Evolutionary conservation across 2,888 invertebrate species (phyloP).

Genomic region (Heliconius cydno): DNA sequence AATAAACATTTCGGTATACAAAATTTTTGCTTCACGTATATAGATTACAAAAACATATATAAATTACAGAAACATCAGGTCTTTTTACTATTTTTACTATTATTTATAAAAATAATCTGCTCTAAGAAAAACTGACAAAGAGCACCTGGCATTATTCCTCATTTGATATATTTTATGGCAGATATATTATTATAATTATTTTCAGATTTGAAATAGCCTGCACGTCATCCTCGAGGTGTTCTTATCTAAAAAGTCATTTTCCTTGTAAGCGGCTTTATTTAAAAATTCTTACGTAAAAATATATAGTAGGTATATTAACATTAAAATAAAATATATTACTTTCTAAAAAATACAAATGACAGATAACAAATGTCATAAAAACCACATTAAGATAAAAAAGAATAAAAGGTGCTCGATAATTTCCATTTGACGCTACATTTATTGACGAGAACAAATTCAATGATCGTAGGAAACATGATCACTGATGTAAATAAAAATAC

Average conservation of each 20-base stretch:
- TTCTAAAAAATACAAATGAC: background rate
- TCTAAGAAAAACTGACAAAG: background rate
- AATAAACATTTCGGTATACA: too few relatives aligned
- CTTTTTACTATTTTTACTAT: background rate
- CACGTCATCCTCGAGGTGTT: background rate
- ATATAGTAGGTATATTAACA: background rate
- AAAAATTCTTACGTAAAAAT: background rate
- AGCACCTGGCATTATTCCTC: background rate
- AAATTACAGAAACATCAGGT: background rate
- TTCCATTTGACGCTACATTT: background rate
- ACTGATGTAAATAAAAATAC: slow-evolving; percentile 18
- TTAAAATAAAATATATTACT: background rate
- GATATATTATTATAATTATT: background rate
- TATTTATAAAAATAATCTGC: too few relatives aligned
- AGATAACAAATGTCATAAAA: background rate
- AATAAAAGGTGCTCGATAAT: background rate
- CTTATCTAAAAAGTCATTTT: slow-evolving; percentile 6
- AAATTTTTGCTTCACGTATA: too few relatives aligned
- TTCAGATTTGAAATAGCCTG: background rate
- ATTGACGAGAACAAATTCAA: background rate
- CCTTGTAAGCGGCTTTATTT: background rate
- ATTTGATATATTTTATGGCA: background rate
- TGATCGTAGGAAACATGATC: slow-evolving; percentile 11
- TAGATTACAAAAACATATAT: too few relatives aligned
- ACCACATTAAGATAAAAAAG: background rate